Base-by-base conservation (phyloP, 1,140 invertebrate species). In the Lutraria rhynchaena region DNA sequence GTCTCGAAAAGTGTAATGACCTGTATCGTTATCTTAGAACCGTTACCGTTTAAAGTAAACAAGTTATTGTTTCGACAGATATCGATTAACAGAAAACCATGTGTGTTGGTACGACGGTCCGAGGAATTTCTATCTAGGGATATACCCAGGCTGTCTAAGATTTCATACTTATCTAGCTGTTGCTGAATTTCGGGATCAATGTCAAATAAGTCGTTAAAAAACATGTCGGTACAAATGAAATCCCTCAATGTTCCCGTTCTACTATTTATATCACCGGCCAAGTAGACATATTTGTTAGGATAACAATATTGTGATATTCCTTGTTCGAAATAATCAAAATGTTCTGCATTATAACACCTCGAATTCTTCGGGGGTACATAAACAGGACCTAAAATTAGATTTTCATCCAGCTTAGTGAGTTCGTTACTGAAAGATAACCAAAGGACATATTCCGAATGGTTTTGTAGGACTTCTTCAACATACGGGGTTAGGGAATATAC, bases 401-500 rank as follows among this genome's bases (percentile, higher is more conserved):
- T 61, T 61, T 61, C 58, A 19, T 1, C 2, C 15, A 37, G 7
- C 11, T 3, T 2, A n/a, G 41, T 37, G 33, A 58, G 24, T 17
- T 58, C 24, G 11, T 58, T 58, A 27, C 33, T 29, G 3, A 58
- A 2, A 24, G 3, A 2, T 29, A 27, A 4, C 51, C 51, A 53
- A n/a, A 53, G 51, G 7, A 60, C 33, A 60, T 60, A 60, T 13
- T 60, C 57, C 29, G 29, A 31, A 60, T 31, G 9, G n/a, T 60
- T 60, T 60, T 24, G 29, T 27, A 60, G 29, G 33, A 60, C 57
- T n/a, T n/a, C n/a, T n/a, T n/a, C n/a, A n/a, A n/a, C n/a, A n/a
- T n/a, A n/a, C n/a, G n/a, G n/a, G n/a, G n/a, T n/a, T n/a, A n/a
- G n/a, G n/a, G n/a, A n/a, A n/a, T n/a, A n/a, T n/a, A n/a, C n/a